These are phyloP conservation scores for Bostrychus sinensis DNA, from an alignment of 2,113 vertebrate species.

Conservation along the genomic window DNA sequence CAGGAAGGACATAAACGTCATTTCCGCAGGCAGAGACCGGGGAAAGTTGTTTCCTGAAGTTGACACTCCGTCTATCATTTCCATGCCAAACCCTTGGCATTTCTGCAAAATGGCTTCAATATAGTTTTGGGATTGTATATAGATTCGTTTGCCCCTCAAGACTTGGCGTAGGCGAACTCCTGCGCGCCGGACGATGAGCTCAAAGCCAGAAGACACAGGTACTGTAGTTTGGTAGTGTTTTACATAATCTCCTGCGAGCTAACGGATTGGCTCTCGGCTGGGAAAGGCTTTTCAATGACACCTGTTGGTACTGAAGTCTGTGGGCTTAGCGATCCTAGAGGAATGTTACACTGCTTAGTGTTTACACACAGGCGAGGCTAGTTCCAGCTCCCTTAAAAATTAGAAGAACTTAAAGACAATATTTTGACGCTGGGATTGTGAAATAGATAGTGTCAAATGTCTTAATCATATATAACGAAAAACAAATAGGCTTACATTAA, in stretches of 20 bases:
- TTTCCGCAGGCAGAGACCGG: conserved; percentile 78
- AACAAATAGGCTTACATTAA: too few species aligned
- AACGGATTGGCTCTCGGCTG: not conserved
- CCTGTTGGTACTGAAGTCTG: conserved; percentile 1
- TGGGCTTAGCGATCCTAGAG: too few species aligned
- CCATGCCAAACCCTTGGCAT: conserved; percentile 6
- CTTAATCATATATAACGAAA: too few species aligned
- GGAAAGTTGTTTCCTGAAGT: conserved; percentile 84
- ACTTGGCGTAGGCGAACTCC: conserved; percentile 19
- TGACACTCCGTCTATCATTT: conserved; percentile 26
- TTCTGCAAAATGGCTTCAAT: conserved; percentile 13
- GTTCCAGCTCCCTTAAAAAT: too few species aligned
- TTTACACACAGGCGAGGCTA: too few species aligned
- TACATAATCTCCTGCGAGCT: conserved; percentile 9
- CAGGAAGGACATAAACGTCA: conserved; percentile 76
- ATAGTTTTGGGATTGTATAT: not conserved
- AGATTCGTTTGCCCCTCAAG: not conserved
- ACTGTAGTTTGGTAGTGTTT: not conserved
- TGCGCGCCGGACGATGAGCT: conserved; percentile 45
- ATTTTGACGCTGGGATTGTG: too few species aligned
- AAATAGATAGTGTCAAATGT: too few species aligned
- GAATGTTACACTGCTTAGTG: too few species aligned
- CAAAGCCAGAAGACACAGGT: conserved; percentile 56
- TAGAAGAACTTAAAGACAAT: too few species aligned
- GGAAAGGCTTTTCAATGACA: not conserved